A percentile compares a stretch with the other conserved stretches of the same genome.
Conservation (phyloP, 2,113 vertebrate genomes). For the Naja naja region DNA sequence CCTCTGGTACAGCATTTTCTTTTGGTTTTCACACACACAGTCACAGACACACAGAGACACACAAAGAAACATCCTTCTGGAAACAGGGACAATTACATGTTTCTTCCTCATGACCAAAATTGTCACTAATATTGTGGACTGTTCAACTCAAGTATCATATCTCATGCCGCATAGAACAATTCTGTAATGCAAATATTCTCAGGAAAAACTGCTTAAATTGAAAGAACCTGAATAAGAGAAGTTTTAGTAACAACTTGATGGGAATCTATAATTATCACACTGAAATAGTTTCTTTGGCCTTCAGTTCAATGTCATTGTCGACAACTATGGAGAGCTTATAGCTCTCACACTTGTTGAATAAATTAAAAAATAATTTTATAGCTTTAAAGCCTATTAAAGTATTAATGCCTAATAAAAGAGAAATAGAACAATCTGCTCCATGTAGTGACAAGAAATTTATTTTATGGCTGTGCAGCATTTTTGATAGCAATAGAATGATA, state of each 20-base stretch:
- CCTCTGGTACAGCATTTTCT: too few species aligned
- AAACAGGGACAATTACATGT: background rate
- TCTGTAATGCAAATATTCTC: slow-evolving; percentile 2
- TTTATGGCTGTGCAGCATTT: slow-evolving; percentile 20
- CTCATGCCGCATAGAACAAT: background rate
- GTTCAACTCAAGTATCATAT: background rate
- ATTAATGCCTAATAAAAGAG: slow-evolving; percentile 31
- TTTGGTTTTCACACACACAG: too few species aligned
- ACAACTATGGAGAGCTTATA: background rate
- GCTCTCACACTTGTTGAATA: slow-evolving; percentile 5
- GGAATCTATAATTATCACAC: background rate
- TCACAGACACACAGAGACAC: background rate
- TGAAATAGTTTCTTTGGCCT: slow-evolving; percentile 15
- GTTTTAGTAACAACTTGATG: slow-evolving; percentile 8
- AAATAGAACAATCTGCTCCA: slow-evolving; percentile 37
- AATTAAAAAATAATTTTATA: slow-evolving; percentile 25
- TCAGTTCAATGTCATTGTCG: background rate
- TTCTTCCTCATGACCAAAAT: background rate
- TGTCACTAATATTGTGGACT: background rate
- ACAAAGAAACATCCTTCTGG: background rate
- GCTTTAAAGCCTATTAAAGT: slow-evolving; percentile 28
- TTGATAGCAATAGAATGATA: slow-evolving; percentile 17
- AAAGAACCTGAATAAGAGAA: background rate
- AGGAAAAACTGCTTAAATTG: background rate
- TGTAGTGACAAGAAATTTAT: slow-evolving; percentile 26